Conservation (phyloP, 2,888 invertebrate species). For the Cecidostiba fungosa region DNA sequence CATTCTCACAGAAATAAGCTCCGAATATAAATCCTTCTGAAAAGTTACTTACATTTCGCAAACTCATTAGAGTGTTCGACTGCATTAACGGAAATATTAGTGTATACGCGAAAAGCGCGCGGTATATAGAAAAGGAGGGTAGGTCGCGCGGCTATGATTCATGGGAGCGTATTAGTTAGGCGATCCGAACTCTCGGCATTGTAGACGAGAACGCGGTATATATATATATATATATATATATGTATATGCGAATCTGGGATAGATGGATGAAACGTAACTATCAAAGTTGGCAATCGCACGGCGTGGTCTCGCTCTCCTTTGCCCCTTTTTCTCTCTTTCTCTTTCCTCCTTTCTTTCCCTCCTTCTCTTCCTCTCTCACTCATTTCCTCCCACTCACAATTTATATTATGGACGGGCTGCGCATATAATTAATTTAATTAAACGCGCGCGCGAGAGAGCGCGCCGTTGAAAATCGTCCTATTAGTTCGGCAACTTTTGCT, state of each 20-base stretch:
- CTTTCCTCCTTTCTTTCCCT: constrained; percentile 55
- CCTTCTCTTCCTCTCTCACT: constrained; percentile 58
- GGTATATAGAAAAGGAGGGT: not conserved
- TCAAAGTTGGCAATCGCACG: constrained; percentile 79
- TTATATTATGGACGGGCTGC: constrained; percentile 78
- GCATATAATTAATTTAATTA: constrained; percentile 81
- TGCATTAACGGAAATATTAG: constrained; percentile 61
- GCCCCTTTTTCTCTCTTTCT: constrained; percentile 61
- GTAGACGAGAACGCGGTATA: constrained; percentile 48
- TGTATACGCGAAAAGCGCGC: constrained; percentile 26
- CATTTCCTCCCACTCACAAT: constrained; percentile 71
- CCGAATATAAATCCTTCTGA: not conserved
- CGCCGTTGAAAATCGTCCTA: constrained; percentile 76
- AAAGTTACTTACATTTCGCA: constrained; percentile 2
- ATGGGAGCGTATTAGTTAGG: constrained; percentile 61
- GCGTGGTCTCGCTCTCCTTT: constrained; percentile 49
- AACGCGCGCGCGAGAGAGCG: constrained; percentile 77
- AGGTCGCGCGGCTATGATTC: constrained; percentile 55
- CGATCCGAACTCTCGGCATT: constrained; percentile 63
- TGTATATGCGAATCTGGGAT: constrained; percentile 70
- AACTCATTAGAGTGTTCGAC: constrained; percentile 36
- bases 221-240: not conserved
- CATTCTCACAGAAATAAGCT: not conserved
- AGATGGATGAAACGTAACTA: constrained; percentile 78
- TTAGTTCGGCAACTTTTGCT: constrained; percentile 76